Evolutionary conservation across 1,140 invertebrate genomes (phyloP), one percentile per base, ranked within the genome.

Genomic region (Drosophila parvula): DNA sequence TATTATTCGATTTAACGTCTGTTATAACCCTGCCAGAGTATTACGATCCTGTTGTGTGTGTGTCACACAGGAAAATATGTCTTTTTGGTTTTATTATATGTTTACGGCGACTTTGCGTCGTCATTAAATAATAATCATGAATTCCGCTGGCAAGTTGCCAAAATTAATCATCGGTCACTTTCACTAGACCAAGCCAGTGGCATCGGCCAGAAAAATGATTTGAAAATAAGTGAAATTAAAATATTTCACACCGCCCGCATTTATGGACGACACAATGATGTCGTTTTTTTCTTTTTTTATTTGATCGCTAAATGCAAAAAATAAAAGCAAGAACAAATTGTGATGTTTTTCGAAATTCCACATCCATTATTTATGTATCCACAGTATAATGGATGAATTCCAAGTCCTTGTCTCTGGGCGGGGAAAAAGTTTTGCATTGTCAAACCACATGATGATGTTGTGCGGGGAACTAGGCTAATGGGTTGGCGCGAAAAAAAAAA

Each of bases 101-200:
- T 78, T 57, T 70, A 78, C 75, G 83, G 79, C 80, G 83, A 78
- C 83, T 83, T 88, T 63, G 69, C 83, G 83, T 88, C 83, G 83
- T 86, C 83, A 86, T 86, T 86, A 86, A 86, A 86, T 88, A 88
- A 86, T 88, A 88, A 86, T 88, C 79, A 78, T 69, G 40, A 83
- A 86, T 86, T 88, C 83, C 83, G 58, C 84, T 86, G 83, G 83
- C 78, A 67, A 28, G 18, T 36, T 41, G 83, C 83, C 83, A 86
- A 89, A 63, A 86, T 86, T 86, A 86, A 86, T 86, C 83, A 86
- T 89, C 83, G 83, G 76, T 64, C 84, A 86, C 83, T 86, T 86
- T 89, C 83, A 89, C 84, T 89, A 89, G 83, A 88, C 79, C 82
- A 68, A 78, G 27, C 61, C 64, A 70, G 22, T 55, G 47, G 60